A percentile compares a stretch with the other conserved stretches of the same genome.
These are phyloP conservation scores for Drosophila seguyi DNA, from an alignment of 1,140 invertebrate species.

Conservation along the genomic window DNA sequence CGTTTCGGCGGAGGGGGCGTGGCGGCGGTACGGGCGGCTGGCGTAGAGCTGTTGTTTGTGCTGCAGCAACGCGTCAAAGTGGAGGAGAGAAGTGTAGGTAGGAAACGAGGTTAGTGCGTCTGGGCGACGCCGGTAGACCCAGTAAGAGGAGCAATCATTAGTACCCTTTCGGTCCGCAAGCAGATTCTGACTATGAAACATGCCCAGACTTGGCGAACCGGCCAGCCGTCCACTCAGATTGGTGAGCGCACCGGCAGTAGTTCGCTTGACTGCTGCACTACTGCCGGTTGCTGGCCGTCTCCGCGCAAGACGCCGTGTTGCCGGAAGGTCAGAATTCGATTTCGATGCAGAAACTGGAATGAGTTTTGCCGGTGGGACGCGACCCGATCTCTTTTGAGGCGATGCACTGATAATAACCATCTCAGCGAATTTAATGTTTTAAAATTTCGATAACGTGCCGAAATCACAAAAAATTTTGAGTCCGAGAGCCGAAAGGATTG, in stretches of 20 bases:
- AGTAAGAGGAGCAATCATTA: constrained; percentile 33
- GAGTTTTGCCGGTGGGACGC: constrained; percentile 1
- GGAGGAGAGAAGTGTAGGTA: constrained; percentile 44
- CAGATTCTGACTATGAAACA: background rate
- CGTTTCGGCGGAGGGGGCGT: constrained; percentile 17
- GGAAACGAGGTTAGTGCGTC: constrained; percentile 56
- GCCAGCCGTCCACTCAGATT: background rate
- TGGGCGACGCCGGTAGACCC: constrained; percentile 32
- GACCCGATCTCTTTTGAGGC: constrained; percentile 12
- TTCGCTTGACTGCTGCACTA: background rate
- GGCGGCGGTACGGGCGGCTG: constrained; percentile 4
- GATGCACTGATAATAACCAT: constrained; percentile 36
- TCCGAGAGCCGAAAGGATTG: constrained; percentile 20
- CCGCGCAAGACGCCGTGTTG: background rate
- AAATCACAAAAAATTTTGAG: constrained; percentile 30
- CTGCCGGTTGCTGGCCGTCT: background rate
- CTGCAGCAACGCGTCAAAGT: constrained; percentile 28
- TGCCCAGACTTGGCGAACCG: constrained; percentile 10
- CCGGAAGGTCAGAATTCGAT: background rate
- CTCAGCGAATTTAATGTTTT: constrained; percentile 9
- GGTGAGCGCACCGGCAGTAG: background rate
- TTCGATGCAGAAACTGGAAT: background rate
- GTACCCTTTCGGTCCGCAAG: constrained; percentile 54
- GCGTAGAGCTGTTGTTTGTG: constrained; percentile 16
- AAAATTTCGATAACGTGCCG: constrained; percentile 29